These are phyloP conservation scores for Macrosteles quadrilineatus DNA, from an alignment of 1,140 invertebrate genomes.

Conservation along the genomic window DNA sequence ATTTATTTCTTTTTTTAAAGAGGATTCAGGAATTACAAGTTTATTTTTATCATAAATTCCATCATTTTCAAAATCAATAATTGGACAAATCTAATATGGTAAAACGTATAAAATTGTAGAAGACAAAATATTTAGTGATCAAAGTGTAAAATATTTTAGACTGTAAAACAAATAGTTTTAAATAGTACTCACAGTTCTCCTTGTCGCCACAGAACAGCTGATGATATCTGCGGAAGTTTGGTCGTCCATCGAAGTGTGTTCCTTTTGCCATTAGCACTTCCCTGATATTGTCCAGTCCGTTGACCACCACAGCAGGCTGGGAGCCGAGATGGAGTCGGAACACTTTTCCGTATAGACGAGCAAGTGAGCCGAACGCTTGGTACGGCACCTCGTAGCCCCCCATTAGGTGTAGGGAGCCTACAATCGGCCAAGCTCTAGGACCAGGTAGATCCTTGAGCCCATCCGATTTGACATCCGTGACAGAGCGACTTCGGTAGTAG, in stretches of 20 bases:
- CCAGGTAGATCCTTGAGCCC: conserved; percentile 48
- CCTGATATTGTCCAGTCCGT: conserved; percentile 61
- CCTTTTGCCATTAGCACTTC: conserved; percentile 64
- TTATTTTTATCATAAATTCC: background rate
- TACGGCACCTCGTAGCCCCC: conserved; percentile 63
- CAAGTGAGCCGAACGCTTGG: conserved; percentile 61
- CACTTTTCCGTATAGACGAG: conserved; percentile 58
- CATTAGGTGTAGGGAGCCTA: conserved; percentile 62
- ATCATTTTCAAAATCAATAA: background rate
- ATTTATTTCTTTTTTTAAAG: too few relatives aligned
- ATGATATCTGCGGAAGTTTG: conserved; percentile 64
- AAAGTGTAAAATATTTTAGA: too few relatives aligned
- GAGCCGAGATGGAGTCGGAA: conserved; percentile 61
- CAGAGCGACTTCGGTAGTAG: background rate
- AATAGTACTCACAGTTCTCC: conserved; percentile 65
- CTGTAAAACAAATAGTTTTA: background rate
- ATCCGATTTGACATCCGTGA: background rate
- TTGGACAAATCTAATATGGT: background rate
- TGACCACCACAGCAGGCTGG: conserved; percentile 63
- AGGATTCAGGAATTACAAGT: too few relatives aligned
- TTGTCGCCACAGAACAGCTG: conserved; percentile 65
- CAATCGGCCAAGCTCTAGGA: conserved; percentile 59
- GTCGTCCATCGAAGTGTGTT: conserved; percentile 64
- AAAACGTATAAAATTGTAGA: too few relatives aligned
- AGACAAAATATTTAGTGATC: too few relatives aligned